These are phyloP conservation scores for Osedax frankpressi DNA, from an alignment of 2,888 invertebrate genomes.

Conservation along the genomic window DNA sequence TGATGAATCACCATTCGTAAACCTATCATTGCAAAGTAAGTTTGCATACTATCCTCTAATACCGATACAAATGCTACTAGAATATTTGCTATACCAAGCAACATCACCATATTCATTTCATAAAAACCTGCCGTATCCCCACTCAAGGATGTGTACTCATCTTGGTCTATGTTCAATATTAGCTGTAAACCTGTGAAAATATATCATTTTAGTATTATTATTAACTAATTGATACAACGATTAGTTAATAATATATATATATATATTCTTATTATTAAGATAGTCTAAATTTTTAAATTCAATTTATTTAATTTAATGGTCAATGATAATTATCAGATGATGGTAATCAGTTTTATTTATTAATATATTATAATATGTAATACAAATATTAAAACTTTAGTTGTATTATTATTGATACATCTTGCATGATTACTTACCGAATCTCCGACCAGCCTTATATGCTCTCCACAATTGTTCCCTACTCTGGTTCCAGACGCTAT, in stretches of 20 bases:
- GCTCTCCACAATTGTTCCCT: conserved; percentile 2
- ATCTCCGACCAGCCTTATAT: conserved; percentile 21
- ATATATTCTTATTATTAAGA: neutral
- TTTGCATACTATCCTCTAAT: neutral
- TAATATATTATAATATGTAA: no score
- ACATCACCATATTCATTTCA: neutral
- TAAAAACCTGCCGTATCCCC: conserved; percentile 22
- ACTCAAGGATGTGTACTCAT: conserved; percentile 23
- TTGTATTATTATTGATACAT: no score
- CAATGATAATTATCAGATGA: no score
- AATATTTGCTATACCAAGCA: neutral
- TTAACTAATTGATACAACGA: neutral
- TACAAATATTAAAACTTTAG: no score
- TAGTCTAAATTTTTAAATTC: no score
- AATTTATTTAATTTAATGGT: no score
- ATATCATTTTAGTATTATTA: no score
- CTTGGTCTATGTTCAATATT: conserved; percentile 25
- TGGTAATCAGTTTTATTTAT: no score
- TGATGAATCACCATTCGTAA: conserved; percentile 25
- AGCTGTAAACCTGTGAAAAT: conserved; percentile 23
- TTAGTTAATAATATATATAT: neutral
- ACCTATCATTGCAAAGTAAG: neutral
- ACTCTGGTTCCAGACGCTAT: conserved; percentile 22
- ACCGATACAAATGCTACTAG: neutral
- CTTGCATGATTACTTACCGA: conserved; percentile 22